Evolutionary conservation across 2,797 vertebrate species (phyloP).

Genomic region (Acrossocheilus wenchowensis): DNA sequence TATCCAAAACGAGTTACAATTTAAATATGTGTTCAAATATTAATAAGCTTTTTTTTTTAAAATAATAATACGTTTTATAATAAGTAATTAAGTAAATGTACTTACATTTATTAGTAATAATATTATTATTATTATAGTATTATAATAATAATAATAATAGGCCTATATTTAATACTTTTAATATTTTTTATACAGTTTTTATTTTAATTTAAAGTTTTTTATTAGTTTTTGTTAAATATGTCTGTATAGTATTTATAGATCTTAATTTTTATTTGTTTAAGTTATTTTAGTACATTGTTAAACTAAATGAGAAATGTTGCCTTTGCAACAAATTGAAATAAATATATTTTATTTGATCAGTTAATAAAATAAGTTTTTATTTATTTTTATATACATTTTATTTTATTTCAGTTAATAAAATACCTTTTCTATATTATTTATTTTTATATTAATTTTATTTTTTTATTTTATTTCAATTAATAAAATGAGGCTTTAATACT

Average conservation of each 20-base stretch:
- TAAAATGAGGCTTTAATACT: background rate
- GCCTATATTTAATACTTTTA: background rate
- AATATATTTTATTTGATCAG: background rate
- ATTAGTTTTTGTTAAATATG: background rate
- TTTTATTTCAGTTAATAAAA: background rate
- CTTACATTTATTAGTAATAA: background rate
- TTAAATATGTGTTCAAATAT: background rate
- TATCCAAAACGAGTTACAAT: too few species aligned
- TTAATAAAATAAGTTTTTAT: background rate
- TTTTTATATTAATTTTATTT: background rate
- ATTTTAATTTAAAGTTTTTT: background rate
- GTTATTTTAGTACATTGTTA: background rate
- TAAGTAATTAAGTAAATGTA: background rate
- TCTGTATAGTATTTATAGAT: background rate
- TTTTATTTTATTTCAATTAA: background rate
- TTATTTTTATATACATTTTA: too few species aligned
- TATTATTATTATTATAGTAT: background rate
- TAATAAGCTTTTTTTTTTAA: background rate
- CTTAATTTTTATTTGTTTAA: background rate
- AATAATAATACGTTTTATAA: background rate
- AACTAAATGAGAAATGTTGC: background rate
- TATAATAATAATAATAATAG: background rate
- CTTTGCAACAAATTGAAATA: background rate
- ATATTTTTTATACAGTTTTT: background rate
- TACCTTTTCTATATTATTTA: background rate